phyloP scores from a whole-genome alignment of 2,113 vertebrate genomes.

The Brachypteracias leptosomus region DNA sequence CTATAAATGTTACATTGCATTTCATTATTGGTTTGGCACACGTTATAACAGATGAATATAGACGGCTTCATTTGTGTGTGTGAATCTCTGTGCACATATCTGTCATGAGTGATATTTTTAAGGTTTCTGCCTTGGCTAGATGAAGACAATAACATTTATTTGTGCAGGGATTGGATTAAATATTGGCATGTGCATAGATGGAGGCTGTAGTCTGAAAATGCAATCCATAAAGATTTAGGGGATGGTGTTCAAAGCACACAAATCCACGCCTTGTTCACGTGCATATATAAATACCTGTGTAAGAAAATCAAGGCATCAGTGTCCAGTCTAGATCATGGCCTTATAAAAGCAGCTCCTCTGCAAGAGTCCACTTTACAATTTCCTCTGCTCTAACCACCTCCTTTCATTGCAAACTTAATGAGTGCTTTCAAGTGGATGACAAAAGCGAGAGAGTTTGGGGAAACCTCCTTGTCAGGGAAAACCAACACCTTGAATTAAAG shows the following conservation, averaged over 20 bases:
- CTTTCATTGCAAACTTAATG: constrained; percentile 38
- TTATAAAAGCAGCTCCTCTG: constrained; percentile 4
- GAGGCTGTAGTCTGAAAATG: neutral
- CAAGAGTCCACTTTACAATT: constrained; percentile 12
- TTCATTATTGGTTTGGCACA: constrained; percentile 32
- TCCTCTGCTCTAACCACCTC: constrained; percentile 24
- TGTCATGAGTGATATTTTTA: constrained; percentile 7
- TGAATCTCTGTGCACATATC: neutral
- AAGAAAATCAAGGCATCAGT: neutral
- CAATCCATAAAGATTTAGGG: neutral
- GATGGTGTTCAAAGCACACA: neutral
- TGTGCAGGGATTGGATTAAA: neutral
- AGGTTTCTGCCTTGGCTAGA: neutral
- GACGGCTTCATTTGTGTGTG: neutral
- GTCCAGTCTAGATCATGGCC: neutral
- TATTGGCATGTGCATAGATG: constrained; percentile 9
- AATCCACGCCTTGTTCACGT: neutral
- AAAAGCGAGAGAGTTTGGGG: constrained; percentile 45
- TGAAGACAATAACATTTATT: constrained; percentile 17
- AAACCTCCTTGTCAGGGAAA: constrained; percentile 22
- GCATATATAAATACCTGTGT: neutral
- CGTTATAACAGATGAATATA: neutral
- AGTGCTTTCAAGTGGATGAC: neutral
- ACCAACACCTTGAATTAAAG: constrained; percentile 42
- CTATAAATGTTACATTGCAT: constrained; percentile 18